Evolutionary conservation across 2,113 vertebrate species (phyloP), one percentile per base, ranked within the genome.

Genomic region (Quiscalus mexicanus): DNA sequence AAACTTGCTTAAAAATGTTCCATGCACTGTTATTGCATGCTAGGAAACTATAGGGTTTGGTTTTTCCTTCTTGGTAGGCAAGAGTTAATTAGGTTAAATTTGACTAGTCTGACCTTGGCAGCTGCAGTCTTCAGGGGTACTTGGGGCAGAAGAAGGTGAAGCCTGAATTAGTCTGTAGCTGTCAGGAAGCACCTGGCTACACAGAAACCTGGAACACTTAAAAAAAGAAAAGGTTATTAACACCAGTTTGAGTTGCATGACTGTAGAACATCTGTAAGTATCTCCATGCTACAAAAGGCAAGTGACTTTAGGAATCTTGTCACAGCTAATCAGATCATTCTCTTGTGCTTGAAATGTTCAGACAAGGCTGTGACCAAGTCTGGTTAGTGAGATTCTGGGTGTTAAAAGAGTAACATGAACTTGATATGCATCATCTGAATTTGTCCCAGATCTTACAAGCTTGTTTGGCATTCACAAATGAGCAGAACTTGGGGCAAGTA

Each of bases 121-220:
- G 85, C 71, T 93, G 87, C 35, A 70, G 33, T 68, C 45, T 87
- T 92, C 60, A n/a, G 37, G 85, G 82, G 37, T 45, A 84, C 37
- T 87, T 71, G 55, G 39, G 84, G 42, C 63, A 83, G 85, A 83
- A 78, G 69, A 45, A 91, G 79, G 31, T 83, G 79, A 93, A 55
- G 41, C 42, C 31, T 74, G 35, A 47, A 25, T 86, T 86, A 87
- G 70, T 50, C 42, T 69, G 39, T 89, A 77, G 55, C 90, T 90
- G 79, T 88, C 63, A 90, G 87, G 88, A 95, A 97, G 68, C 95
- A 95, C 90, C 87, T 96, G 91, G 55, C 60, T n/a, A 7, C 59
- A 74, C 4, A 77, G 85, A 92, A 94, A 71, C 64, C 60, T 84
- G 47, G n/a, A 75, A 60, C 12, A 20, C 14, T 80, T 89, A 30